Percentiles rank a stretch among this genome's conserved stretches.
Evolutionary conservation across 2,797 vertebrate genomes (phyloP).

Genomic region (Spinus olivaceus): DNA sequence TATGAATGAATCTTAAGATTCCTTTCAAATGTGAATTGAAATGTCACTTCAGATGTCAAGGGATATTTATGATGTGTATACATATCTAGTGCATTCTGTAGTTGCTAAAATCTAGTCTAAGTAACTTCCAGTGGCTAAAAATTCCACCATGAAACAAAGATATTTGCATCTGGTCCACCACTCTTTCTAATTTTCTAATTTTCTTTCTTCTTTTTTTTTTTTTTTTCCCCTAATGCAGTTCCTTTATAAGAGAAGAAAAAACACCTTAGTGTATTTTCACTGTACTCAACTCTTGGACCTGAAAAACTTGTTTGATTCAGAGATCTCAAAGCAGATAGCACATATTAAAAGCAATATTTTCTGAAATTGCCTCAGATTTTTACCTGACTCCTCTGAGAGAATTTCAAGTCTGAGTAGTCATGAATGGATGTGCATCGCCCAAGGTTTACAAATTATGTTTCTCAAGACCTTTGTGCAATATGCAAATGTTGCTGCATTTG

Average conservation of each 20-base stretch:
- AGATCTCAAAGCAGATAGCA: background rate
- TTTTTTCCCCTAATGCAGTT: background rate
- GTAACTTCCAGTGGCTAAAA: background rate
- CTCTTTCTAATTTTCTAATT: too few relatives aligned
- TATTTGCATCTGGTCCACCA: background rate
- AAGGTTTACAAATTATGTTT: background rate
- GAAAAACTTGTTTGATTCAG: background rate
- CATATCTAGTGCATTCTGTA: background rate
- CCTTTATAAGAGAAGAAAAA: background rate
- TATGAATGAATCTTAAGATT: background rate
- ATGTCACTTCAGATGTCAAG: background rate
- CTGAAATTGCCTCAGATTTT: background rate
- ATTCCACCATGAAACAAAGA: background rate
- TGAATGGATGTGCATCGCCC: background rate
- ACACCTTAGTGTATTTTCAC: background rate
- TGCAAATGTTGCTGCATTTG: background rate
- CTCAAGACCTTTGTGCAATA: background rate
- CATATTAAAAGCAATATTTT: background rate
- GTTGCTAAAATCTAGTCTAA: background rate
- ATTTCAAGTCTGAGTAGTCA: background rate
- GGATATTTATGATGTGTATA: background rate
- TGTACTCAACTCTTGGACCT: background rate
- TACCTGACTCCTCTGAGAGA: background rate
- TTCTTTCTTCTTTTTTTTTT: too few relatives aligned
- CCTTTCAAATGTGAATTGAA: background rate